These are phyloP conservation scores for Aldabrachelys gigantea DNA, from an alignment of 2,113 vertebrate species.

Conservation along the genomic window DNA sequence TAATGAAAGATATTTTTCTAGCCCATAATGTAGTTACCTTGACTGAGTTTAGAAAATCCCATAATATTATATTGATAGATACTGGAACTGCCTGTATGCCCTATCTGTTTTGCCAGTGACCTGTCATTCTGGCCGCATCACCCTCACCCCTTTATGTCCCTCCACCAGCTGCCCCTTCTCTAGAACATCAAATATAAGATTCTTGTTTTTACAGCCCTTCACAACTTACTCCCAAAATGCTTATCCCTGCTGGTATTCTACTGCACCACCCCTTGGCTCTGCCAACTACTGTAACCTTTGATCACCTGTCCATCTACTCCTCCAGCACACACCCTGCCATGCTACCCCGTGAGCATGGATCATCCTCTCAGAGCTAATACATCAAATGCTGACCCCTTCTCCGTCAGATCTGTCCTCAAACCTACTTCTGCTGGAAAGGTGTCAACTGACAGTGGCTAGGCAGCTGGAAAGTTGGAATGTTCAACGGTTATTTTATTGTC, in stretches of 20 bases:
- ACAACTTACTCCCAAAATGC: neutral
- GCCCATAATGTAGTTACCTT: neutral
- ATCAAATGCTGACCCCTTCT: neutral
- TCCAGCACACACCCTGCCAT: neutral
- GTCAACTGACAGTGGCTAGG: neutral
- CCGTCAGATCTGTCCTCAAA: conserved; percentile 10
- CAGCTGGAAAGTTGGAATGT: neutral
- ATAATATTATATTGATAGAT: neutral
- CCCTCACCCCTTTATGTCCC: neutral
- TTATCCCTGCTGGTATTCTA: neutral
- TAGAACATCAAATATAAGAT: neutral
- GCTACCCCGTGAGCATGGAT: neutral
- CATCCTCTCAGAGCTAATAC: neutral
- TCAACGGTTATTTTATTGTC: neutral
- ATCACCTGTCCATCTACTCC: neutral
- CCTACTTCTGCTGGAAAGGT: neutral
- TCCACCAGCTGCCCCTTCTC: neutral
- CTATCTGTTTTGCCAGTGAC: neutral
- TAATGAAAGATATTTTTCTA: neutral
- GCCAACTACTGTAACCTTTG: neutral
- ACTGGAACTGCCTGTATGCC: no score
- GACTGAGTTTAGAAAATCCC: neutral
- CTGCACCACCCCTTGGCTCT: neutral
- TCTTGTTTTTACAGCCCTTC: neutral
- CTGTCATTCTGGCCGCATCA: neutral